A percentile compares a stretch with the other conserved stretches of the same genome.
phyloP scores from a whole-genome alignment of 2,113 vertebrate genomes.

The Syrrhaptes paradoxus region DNA sequence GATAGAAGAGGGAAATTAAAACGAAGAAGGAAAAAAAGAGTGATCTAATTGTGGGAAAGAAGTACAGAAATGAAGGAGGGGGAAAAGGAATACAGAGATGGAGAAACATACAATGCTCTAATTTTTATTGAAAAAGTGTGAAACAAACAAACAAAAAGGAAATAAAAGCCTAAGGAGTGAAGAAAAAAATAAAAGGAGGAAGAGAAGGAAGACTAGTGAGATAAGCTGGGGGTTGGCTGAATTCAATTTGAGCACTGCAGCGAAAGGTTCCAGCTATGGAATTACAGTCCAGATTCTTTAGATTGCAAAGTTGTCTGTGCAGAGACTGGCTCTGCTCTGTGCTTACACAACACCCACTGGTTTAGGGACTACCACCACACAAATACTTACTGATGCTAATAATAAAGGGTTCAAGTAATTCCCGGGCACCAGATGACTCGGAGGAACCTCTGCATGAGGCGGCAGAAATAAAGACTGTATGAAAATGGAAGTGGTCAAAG shows the following conservation, averaged over 20 bases:
- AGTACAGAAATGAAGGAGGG: not conserved
- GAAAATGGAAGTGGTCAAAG: not conserved
- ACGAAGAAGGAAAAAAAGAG: not conserved
- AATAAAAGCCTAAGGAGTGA: not conserved
- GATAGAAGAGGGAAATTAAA: not conserved
- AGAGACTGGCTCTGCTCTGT: not conserved
- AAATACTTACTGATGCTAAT: not conserved
- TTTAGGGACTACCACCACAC: not conserved
- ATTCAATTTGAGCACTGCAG: not conserved
- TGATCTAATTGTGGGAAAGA: not conserved
- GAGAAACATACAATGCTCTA: not conserved
- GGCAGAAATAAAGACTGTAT: not conserved
- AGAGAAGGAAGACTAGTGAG: not conserved
- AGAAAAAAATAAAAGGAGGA: not conserved
- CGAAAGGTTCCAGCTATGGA: slow-evolving; percentile 14
- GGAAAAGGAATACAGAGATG: not conserved
- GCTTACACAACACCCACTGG: not conserved
- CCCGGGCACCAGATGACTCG: not conserved
- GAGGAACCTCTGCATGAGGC: not conserved
- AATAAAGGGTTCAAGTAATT: not conserved
- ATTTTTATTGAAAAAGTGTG: not conserved
- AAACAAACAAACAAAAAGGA: not conserved
- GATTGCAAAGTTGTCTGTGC: not conserved
- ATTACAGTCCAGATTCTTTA: slow-evolving; percentile 7
- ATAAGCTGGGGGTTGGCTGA: not conserved